phyloP scores from a whole-genome alignment of 2,113 vertebrate genomes.

The Phrynosoma platyrhinos region DNA sequence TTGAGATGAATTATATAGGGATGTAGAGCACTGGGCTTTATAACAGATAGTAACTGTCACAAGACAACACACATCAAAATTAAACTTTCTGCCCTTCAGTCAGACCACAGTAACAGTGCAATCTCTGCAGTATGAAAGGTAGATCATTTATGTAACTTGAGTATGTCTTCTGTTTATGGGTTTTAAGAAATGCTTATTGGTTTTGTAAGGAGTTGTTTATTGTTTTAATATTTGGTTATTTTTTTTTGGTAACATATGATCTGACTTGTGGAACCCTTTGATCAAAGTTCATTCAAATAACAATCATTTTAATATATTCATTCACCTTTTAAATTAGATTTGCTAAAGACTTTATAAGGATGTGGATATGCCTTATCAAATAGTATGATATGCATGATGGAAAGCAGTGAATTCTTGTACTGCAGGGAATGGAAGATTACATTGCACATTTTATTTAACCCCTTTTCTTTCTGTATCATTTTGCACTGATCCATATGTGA shows the following conservation, averaged over 20 bases:
- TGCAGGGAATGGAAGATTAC: neutral
- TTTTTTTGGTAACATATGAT: neutral
- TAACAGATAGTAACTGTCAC: neutral
- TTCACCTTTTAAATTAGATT: too few relatives aligned
- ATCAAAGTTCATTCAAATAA: neutral
- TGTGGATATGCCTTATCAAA: neutral
- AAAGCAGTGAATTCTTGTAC: accelerated
- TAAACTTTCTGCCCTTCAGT: neutral
- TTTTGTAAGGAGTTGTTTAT: neutral
- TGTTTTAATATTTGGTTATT: neutral
- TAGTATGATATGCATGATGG: neutral
- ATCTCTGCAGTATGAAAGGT: neutral
- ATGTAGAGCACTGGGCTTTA: neutral
- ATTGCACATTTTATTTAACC: too few relatives aligned
- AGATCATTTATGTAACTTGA: neutral
- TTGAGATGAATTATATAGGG: slow-evolving; percentile 8
- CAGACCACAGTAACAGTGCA: neutral
- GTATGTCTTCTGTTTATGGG: neutral
- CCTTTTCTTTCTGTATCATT: too few relatives aligned
- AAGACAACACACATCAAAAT: neutral
- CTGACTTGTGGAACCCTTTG: neutral
- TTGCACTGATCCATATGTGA: too few relatives aligned
- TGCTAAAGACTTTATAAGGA: neutral
- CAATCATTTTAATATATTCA: neutral
- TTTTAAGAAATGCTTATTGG: neutral